A percentile compares a stretch with the other conserved stretches of the same genome.
Evolutionary conservation across 2,888 invertebrate species (phyloP).

Genomic region (Plagodis dolabraria): DNA sequence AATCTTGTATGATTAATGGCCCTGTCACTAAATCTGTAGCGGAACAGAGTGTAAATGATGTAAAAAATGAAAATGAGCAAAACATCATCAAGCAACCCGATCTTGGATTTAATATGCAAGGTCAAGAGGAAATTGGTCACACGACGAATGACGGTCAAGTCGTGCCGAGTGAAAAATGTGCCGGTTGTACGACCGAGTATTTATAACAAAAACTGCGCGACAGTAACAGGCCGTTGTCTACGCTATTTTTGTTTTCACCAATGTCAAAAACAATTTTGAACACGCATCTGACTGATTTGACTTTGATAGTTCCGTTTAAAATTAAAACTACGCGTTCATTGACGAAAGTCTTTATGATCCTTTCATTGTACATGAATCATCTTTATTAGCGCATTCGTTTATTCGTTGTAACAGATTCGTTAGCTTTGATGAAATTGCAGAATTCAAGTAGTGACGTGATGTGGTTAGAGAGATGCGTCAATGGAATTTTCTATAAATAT

Average conservation of each 20-base stretch:
- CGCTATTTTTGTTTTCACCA: slow-evolving; percentile 57
- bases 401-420: slow-evolving; percentile 14
- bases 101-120: slow-evolving; percentile 68
- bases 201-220: slow-evolving; percentile 67
- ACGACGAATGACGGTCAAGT: slow-evolving; percentile 45
- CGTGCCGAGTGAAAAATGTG: slow-evolving; percentile 58
- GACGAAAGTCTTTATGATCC: slow-evolving; percentile 33
- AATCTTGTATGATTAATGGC: slow-evolving; percentile 8
- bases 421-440: slow-evolving; percentile 15
- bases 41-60: slow-evolving; percentile 24
- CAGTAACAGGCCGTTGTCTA: slow-evolving; percentile 53
- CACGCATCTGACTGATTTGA: slow-evolving; percentile 32
- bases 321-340: slow-evolving; percentile 35
- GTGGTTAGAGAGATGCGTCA: slow-evolving; percentile 33
- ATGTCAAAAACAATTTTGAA: slow-evolving; percentile 42
- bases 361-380: slow-evolving; percentile 35
- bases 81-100: slow-evolving; percentile 53
- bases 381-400: slow-evolving; percentile 14
- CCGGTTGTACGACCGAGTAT: slow-evolving; percentile 65
- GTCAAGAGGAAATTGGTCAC: slow-evolving; percentile 69
- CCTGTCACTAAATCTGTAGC: slow-evolving; percentile 27
- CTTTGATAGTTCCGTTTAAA: slow-evolving; percentile 32
- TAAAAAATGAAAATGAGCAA: slow-evolving; percentile 50
- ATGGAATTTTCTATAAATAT: slow-evolving; percentile 47
- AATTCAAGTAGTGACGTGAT: slow-evolving; percentile 11